A percentile compares a stretch with the other conserved stretches of the same genome.
These are phyloP conservation scores for Nomada lathburiana DNA, from an alignment of 2,888 invertebrate genomes.

Conservation along the genomic window DNA sequence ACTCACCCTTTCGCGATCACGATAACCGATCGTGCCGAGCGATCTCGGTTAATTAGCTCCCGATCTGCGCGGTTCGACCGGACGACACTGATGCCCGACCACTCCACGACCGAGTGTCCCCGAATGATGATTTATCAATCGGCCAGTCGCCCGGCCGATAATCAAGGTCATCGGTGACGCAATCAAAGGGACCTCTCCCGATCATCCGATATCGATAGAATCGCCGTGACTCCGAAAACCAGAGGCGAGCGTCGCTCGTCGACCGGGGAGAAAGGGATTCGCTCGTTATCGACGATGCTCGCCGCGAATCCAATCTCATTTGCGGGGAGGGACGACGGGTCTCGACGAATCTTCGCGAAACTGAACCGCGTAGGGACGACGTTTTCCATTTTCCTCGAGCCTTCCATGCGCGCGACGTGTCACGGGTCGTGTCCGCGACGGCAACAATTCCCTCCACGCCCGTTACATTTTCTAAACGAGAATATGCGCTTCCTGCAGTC, in stretches of 20 bases:
- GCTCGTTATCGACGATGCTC: not conserved
- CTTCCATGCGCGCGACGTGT: too few species aligned
- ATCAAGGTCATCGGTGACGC: conserved; percentile 70
- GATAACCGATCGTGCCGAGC: conserved; percentile 64
- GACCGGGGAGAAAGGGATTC: not conserved
- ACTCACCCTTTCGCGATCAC: conserved; percentile 62
- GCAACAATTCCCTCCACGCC: too few species aligned
- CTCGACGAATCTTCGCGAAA: too few species aligned
- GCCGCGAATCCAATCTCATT: too few species aligned
- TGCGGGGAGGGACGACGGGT: too few species aligned
- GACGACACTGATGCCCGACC: conserved; percentile 69
- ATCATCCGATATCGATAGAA: conserved; percentile 60
- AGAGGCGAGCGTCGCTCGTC: too few species aligned
- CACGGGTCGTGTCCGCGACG: too few species aligned
- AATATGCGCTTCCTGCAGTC: not conserved
- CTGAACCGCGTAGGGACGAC: too few species aligned
- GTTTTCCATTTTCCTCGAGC: too few species aligned
- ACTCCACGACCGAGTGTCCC: conserved; percentile 67
- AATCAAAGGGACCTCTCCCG: conserved; percentile 37
- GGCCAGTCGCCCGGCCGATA: conserved; percentile 46
- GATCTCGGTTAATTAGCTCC: conserved; percentile 75
- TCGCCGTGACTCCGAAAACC: not conserved
- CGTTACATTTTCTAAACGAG: not conserved
- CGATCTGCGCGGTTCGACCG: conserved; percentile 69
- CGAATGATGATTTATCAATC: conserved; percentile 78